These are phyloP conservation scores for Belonocnema kinseyi DNA, from an alignment of 1,140 invertebrate species.

Conservation along the genomic window DNA sequence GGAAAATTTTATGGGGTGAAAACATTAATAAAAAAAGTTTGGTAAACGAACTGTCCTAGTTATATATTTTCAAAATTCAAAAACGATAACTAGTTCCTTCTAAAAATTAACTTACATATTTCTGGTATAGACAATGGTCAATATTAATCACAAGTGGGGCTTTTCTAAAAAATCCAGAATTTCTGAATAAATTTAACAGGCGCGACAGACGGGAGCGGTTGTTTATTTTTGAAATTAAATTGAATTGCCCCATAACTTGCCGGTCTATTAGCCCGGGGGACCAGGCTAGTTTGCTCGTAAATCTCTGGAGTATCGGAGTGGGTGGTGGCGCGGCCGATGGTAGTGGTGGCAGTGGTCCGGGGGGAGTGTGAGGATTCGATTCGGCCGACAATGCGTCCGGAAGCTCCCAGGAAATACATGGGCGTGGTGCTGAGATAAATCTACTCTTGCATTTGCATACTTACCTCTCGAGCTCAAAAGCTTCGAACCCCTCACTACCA, in stretches of 20 bases:
- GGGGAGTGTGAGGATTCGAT: slow-evolving; percentile 59
- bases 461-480: slow-evolving; percentile 53
- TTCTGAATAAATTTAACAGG: slow-evolving; percentile 9
- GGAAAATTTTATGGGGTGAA: too few relatives aligned
- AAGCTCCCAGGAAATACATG: slow-evolving; percentile 71
- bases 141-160: neutral
- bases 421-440: slow-evolving; percentile 72
- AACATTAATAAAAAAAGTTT: too few relatives aligned
- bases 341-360: slow-evolving; percentile 31
- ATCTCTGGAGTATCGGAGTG: slow-evolving; percentile 68
- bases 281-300: slow-evolving; percentile 70
- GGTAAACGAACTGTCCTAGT: too few relatives aligned
- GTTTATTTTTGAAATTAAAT: slow-evolving; percentile 73
- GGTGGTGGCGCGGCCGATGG: slow-evolving; percentile 47
- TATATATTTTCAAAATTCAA: too few relatives aligned
- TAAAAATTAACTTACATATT: too few relatives aligned
- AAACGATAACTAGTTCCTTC: too few relatives aligned
- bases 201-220: slow-evolving; percentile 46
- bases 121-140: too few relatives aligned
- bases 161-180: neutral
- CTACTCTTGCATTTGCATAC: slow-evolving; percentile 71
- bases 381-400: slow-evolving; percentile 68
- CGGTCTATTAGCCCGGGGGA: slow-evolving; percentile 71
- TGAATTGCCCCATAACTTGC: slow-evolving; percentile 72
- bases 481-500: neutral